Evolutionary conservation across 2,888 invertebrate genomes (phyloP).

Genomic region (Zygothrica quintamaculata): DNA sequence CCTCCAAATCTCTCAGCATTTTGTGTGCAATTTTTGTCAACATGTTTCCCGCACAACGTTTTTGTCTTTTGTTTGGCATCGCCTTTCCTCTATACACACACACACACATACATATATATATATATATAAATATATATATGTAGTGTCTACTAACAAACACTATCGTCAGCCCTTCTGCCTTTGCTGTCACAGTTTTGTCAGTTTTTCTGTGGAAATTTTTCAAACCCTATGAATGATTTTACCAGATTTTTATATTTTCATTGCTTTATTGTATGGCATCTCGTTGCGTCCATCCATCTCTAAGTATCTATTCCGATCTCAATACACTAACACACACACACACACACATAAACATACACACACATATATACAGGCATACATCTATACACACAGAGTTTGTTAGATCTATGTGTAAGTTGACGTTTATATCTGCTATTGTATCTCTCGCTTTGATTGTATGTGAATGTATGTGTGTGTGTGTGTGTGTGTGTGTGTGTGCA

Average conservation of each 20-base stretch:
- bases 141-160: too few relatives aligned
- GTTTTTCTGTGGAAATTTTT: conserved; percentile 65
- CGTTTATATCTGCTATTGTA: conserved; percentile 34
- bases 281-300: conserved; percentile 71
- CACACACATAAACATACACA: conserved; percentile 3
- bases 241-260: conserved; percentile 73
- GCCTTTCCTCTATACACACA: conserved; percentile 1
- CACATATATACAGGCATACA: too few relatives aligned
- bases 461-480: too few relatives aligned
- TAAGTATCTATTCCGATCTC: conserved; percentile 58
- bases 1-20: conserved; percentile 58
- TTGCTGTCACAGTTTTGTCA: conserved; percentile 46
- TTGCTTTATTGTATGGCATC: conserved; percentile 62
- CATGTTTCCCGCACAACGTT: conserved; percentile 63
- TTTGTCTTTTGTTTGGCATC: conserved; percentile 38
- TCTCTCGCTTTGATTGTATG: conserved; percentile 39
- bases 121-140: background rate
- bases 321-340: conserved; percentile 21
- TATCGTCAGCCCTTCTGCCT: conserved; percentile 9
- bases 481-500: too few relatives aligned
- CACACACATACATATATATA: background rate
- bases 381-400: conserved; percentile 5
- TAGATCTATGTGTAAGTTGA: conserved; percentile 36
- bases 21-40: conserved; percentile 78
- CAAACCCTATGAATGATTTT: conserved; percentile 71